Evolutionary conservation across 2,888 invertebrate genomes (phyloP).

Genomic region (Physocephala rufipes): DNA sequence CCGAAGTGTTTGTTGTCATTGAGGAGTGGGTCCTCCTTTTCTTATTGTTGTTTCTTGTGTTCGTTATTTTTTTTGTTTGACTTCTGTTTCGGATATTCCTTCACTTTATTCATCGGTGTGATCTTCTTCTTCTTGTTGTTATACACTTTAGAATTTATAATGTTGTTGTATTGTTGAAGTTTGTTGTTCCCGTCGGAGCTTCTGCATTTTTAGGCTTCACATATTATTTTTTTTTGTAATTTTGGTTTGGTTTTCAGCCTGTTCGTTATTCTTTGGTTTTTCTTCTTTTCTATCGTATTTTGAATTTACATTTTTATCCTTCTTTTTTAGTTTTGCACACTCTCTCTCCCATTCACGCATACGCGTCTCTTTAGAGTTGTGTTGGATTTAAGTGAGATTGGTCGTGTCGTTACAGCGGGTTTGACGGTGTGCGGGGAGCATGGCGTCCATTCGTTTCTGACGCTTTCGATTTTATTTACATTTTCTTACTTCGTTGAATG

Average conservation of each 20-base stretch:
- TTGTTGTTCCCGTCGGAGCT: slow-evolving; percentile 6
- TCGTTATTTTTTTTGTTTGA: slow-evolving; percentile 14
- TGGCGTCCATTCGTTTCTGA: background rate
- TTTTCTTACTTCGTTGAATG: slow-evolving; percentile 9
- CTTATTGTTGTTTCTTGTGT: slow-evolving; percentile 29
- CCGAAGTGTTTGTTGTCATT: slow-evolving; percentile 13
- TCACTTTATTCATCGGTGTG: slow-evolving; percentile 5
- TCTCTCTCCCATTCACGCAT: background rate
- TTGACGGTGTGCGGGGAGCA: no score
- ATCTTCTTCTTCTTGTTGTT: slow-evolving; percentile 19
- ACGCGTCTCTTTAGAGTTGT: slow-evolving; percentile 3
- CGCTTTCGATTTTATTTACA: slow-evolving; percentile 22
- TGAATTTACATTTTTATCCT: slow-evolving; percentile 10
- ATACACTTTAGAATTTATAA: slow-evolving; percentile 37
- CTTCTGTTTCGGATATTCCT: slow-evolving; percentile 11
- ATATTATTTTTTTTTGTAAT: slow-evolving; percentile 26
- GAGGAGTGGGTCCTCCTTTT: slow-evolving; percentile 12
- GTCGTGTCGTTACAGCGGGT: background rate
- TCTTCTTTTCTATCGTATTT: background rate
- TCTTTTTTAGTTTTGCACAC: slow-evolving; percentile 17
- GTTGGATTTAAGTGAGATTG: no score
- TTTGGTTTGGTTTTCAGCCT: slow-evolving; percentile 22
- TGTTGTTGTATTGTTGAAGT: slow-evolving; percentile 21
- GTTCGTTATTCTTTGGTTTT: slow-evolving; percentile 18
- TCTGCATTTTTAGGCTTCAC: slow-evolving; percentile 1